phyloP scores from a whole-genome alignment of 2,797 vertebrate genomes.

The Euthynnus affinis region DNA sequence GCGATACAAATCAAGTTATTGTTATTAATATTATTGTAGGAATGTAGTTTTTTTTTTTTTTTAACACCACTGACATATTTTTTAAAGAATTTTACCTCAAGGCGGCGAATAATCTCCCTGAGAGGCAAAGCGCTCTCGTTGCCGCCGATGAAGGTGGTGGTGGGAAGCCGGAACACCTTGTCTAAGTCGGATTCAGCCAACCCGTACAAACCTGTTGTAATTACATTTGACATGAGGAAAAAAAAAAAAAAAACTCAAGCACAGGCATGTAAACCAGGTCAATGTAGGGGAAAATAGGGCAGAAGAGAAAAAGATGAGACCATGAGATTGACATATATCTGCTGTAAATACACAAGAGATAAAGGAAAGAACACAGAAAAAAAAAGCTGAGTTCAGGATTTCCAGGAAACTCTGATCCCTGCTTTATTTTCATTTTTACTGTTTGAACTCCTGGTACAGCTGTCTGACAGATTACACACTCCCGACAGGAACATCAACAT shows the following conservation, averaged over 20 bases:
- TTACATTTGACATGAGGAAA: not conserved
- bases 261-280: not conserved
- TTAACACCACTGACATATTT: not conserved
- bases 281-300: not conserved
- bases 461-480: conserved; percentile 13
- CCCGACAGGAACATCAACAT: not conserved
- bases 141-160: conserved; percentile 97
- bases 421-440: not conserved
- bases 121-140: conserved; percentile 91
- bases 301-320: not conserved
- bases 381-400: not conserved
- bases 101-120: conserved; percentile 94
- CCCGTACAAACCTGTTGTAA: conserved; percentile 92
- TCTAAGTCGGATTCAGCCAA: conserved; percentile 94
- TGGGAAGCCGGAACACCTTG: conserved; percentile 96
- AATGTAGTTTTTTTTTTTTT: too few species aligned
- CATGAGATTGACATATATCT: not conserved
- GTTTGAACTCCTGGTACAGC: not conserved
- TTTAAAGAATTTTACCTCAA: conserved; percentile 89
- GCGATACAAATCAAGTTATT: too few species aligned
- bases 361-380: not conserved
- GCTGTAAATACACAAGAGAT: too few species aligned
- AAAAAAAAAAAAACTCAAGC: not conserved
- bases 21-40: too few species aligned
- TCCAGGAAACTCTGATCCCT: conserved; percentile 13